Base-by-base conservation (phyloP, 2,113 vertebrate genomes). In the Pelecanus crispus region DNA sequence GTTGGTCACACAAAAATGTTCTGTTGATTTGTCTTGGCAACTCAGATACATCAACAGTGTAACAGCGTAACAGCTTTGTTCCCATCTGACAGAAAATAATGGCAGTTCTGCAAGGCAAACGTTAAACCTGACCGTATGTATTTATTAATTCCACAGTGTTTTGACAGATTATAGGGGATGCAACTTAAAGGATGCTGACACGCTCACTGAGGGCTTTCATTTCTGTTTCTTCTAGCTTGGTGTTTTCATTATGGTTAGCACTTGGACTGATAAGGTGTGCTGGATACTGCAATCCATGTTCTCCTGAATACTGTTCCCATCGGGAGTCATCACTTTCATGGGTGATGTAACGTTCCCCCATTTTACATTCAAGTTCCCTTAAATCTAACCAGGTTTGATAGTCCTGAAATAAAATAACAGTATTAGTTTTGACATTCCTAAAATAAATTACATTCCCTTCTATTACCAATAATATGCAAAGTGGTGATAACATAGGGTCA, bases 311-410 rank as follows among this genome's bases (percentile, higher is more conserved):
- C 95, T 98, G 98, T 36, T 99, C 98, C 99, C 99, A 99, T 93
- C 99, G 98, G 11, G 98, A 97, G 96, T 99, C 99, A 55, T 99
- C 99, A 5, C 99, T 99, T 97, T 99, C 99, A 11, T 99, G 99
- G 82, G 99, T 99, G 94, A 99, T 99, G 94, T 99, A 99, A 96
- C 99, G 99, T 95, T 99, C 98, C 38, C 98, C 98, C 86, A 98
- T 99, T 86, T 99, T 99, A 83, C 98, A 98, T 97, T 99, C 99
- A 75, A 99, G 98, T 90, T 98, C 99, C 26, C 99, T 98, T 96
- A 99, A 98, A 97, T 99, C 99, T 98, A 99, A 86, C 99, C 99
- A 99, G 93, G 99, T 99, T 95, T 99, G 99, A 95, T 99, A 99
- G 97, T 99, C 99, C 99, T 99, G 97, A 83, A 95, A 94, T 65